Conservation (phyloP, 2,888 invertebrate genomes). For the Troides oblongomaculatus region DNA sequence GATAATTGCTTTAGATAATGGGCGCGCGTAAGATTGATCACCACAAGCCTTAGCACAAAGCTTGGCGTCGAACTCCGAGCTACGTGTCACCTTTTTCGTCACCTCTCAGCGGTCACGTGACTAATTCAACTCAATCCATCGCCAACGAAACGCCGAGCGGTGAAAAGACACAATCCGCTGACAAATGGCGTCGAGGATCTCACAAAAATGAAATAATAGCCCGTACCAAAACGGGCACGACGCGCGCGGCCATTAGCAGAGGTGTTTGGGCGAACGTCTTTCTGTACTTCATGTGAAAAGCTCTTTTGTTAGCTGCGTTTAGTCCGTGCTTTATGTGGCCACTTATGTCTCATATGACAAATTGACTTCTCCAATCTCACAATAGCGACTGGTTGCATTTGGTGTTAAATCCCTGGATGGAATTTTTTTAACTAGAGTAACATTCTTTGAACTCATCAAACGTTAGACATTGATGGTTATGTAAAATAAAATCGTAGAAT, state of each 20-base stretch:
- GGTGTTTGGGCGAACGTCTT: conserved; percentile 78
- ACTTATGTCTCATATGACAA: conserved; percentile 75
- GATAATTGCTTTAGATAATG: conserved; percentile 66
- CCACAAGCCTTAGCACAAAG: conserved; percentile 59
- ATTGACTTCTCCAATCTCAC: conserved; percentile 61
- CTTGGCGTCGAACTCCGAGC: conserved; percentile 50
- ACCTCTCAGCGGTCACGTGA: conserved; percentile 75
- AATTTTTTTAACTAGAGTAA: conserved; percentile 36
- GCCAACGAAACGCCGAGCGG: conserved; percentile 65
- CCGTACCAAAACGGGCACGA: conserved; percentile 73
- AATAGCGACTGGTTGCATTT: conserved; percentile 62
- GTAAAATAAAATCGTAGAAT: conserved; percentile 3
- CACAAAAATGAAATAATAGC: conserved; percentile 78
- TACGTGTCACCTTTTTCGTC: conserved; percentile 78
- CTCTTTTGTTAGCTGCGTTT: conserved; percentile 75
- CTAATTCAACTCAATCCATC: conserved; percentile 78
- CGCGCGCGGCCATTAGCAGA: conserved; percentile 73
- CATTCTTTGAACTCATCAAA: conserved; percentile 35
- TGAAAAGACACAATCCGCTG: conserved; percentile 77
- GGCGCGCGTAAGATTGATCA: conserved; percentile 65
- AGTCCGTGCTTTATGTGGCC: conserved; percentile 73
- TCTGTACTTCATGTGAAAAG: conserved; percentile 75
- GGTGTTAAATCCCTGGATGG: conserved; percentile 50
- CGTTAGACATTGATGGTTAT: conserved; percentile 26
- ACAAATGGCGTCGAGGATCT: conserved; percentile 76